A percentile compares a stretch with the other conserved stretches of the same genome.
Conservation (phyloP, 2,113 vertebrate species). For the Pardalotus punctatus region DNA sequence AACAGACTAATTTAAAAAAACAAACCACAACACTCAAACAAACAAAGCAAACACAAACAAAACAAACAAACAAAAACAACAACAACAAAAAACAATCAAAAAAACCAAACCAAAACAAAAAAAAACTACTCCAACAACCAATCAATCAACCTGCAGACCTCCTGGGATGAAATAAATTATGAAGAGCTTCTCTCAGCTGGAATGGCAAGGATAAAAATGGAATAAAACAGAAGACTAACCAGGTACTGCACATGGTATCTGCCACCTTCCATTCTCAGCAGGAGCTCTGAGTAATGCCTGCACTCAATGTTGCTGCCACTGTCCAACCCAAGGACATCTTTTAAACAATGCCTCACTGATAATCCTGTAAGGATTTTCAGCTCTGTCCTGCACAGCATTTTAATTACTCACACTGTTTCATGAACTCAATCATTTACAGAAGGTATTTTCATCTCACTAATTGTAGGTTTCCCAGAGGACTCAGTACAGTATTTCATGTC, state of each 20-base stretch:
- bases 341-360: constrained; percentile 32
- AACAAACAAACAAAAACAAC: too few species aligned
- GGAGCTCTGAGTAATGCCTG: neutral
- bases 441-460: constrained; percentile 45
- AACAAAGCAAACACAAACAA: too few species aligned
- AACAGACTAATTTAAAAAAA: neutral
- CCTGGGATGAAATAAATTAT: neutral
- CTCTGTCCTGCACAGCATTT: constrained; percentile 11
- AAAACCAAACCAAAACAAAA: too few species aligned
- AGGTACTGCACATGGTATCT: neutral
- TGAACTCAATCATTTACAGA: constrained; percentile 27
- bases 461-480: constrained; percentile 25
- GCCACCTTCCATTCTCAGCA: neutral
- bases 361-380: constrained; percentile 59
- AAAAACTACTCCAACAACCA: neutral
- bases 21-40: neutral
- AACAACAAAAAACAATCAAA: too few species aligned
- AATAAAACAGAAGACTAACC: neutral
- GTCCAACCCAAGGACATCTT: neutral
- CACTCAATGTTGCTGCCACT: neutral
- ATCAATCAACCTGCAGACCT: neutral
- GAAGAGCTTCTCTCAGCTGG: neutral
- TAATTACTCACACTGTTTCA: constrained; percentile 33
- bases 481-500: neutral
- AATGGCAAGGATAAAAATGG: neutral